phyloP scores from a whole-genome alignment of 2,888 invertebrate species.

The Apantesis nais region DNA sequence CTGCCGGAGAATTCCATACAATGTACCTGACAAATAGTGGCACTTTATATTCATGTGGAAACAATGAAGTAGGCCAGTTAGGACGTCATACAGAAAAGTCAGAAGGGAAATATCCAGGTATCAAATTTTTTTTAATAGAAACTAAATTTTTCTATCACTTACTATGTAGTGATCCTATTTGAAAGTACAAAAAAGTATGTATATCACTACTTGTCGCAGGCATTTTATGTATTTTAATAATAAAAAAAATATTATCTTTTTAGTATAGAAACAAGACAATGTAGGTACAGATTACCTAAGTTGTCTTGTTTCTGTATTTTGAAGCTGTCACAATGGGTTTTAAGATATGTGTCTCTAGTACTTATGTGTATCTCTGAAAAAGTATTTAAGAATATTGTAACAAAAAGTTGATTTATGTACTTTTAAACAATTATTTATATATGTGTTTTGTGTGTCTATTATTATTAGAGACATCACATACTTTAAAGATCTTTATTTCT shows the following conservation, averaged over 20 bases:
- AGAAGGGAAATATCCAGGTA: constrained; percentile 72
- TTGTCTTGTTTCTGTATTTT: background rate
- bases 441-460: background rate
- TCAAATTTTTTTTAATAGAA: background rate
- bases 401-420: background rate
- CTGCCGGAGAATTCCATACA: constrained; percentile 94
- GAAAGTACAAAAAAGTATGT: background rate
- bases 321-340: background rate
- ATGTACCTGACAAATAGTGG: constrained; percentile 92
- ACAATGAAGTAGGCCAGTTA: constrained; percentile 96
- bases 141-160: background rate
- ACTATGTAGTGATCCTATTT: background rate
- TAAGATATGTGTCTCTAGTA: background rate
- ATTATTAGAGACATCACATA: background rate
- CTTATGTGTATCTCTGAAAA: background rate
- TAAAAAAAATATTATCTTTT: too few relatives aligned
- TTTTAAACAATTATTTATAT: background rate
- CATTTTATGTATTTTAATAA: too few relatives aligned
- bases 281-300: too few relatives aligned
- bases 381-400: background rate
- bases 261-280: too few relatives aligned
- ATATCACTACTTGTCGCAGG: too few relatives aligned
- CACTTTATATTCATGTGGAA: constrained; percentile 95
- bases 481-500: too few relatives aligned
- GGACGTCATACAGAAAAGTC: constrained; percentile 85